Evolutionary conservation across 2,888 invertebrate genomes (phyloP).

Genomic region (Nemotelus pantherinus): DNA sequence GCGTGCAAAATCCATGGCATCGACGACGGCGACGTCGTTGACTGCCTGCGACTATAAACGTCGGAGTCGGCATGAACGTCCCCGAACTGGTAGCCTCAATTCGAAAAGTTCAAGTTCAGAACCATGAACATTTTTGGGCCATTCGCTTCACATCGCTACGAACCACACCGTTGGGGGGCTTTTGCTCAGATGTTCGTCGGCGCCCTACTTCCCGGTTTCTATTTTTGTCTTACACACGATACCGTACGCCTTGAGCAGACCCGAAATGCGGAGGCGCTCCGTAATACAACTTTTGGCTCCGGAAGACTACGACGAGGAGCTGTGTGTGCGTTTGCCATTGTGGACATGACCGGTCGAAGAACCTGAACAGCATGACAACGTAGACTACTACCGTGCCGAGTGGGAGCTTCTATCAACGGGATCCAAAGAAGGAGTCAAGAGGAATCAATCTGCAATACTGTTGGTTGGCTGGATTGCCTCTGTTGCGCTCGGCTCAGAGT

Average conservation of each 20-base stretch:
- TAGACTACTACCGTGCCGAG: no score
- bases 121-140: conserved; percentile 44
- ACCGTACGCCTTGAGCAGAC: conserved; percentile 20
- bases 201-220: conserved; percentile 50
- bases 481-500: neutral
- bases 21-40: neutral
- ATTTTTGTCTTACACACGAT: conserved; percentile 47
- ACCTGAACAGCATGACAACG: neutral
- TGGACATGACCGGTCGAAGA: neutral
- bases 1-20: conserved; percentile 21
- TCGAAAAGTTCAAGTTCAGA: conserved; percentile 49
- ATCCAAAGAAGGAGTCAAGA: neutral
- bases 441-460: conserved; percentile 18
- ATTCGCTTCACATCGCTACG: neutral
- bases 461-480: neutral
- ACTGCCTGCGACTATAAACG: no score
- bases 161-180: conserved; percentile 36
- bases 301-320: neutral
- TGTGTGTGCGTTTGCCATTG: conserved; percentile 11
- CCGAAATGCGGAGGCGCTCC: conserved; percentile 36
- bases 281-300: conserved; percentile 8
- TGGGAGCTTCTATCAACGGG: no score
- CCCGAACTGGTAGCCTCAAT: conserved; percentile 22
- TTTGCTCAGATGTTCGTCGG: conserved; percentile 43
- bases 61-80: conserved; percentile 15